Conservation (phyloP, 2,113 vertebrate genomes). For the Cottus gobio region DNA sequence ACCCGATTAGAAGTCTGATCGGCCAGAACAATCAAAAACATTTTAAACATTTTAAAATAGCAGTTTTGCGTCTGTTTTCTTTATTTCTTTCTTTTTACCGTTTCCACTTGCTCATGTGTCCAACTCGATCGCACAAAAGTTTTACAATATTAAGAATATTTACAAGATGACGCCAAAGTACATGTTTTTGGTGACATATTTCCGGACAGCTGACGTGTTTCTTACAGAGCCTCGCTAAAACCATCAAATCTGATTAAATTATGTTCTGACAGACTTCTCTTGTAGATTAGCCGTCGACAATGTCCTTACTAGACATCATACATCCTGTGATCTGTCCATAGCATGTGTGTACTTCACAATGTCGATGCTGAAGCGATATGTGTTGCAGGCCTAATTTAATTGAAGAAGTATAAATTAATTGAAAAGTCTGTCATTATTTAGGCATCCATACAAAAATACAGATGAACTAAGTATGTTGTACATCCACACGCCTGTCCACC, state of each 20-base stretch:
- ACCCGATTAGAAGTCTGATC: neutral
- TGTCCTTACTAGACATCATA: too few relatives aligned
- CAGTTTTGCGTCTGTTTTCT: too few relatives aligned
- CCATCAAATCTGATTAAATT: too few relatives aligned
- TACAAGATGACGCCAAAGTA: neutral
- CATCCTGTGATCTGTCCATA: too few relatives aligned
- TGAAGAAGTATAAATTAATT: neutral
- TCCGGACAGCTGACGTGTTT: neutral
- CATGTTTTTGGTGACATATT: neutral
- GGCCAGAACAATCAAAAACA: too few relatives aligned
- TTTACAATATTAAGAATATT: neutral
- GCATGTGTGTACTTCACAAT: too few relatives aligned
- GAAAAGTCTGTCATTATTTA: neutral
- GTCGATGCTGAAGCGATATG: too few relatives aligned
- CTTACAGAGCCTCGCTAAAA: neutral
- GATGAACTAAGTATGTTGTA: neutral
- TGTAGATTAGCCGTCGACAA: too few relatives aligned
- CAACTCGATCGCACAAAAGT: neutral
- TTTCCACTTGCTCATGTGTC: neutral
- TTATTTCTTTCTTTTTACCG: too few relatives aligned
- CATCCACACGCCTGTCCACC: neutral
- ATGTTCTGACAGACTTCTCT: too few relatives aligned
- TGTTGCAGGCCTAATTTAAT: neutral
- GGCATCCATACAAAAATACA: neutral
- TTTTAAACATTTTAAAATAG: too few relatives aligned